phyloP scores from a whole-genome alignment of 2,113 vertebrate species.

The Synchiropus splendidus region DNA sequence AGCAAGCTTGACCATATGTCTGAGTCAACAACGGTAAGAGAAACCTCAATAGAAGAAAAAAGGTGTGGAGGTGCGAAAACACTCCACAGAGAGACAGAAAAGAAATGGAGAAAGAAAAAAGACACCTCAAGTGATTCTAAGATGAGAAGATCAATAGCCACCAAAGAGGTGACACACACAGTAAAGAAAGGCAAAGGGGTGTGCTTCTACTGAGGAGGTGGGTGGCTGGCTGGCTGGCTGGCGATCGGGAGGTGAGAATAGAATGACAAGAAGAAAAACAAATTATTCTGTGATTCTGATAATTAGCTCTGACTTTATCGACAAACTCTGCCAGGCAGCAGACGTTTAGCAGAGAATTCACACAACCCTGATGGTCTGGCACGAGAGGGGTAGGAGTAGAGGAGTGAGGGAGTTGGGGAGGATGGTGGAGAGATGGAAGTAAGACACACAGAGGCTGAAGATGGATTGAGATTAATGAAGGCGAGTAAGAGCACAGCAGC shows the following conservation, averaged over 20 bases:
- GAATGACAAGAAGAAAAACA: constrained; percentile 60
- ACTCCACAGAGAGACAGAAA: constrained; percentile 41
- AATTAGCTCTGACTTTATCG: constrained; percentile 60
- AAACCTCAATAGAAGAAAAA: constrained; percentile 49
- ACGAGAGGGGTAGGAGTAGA: constrained; percentile 23
- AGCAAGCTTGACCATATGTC: constrained; percentile 60
- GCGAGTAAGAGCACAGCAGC: background rate
- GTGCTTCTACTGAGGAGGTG: background rate
- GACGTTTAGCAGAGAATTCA: constrained; percentile 48
- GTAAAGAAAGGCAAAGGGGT: constrained; percentile 7
- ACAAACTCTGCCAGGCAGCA: constrained; percentile 52
- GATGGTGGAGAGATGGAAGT: background rate
- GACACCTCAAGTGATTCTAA: constrained; percentile 12
- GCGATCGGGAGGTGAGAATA: constrained; percentile 34
- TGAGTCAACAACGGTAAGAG: constrained; percentile 54
- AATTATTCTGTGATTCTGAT: constrained; percentile 66
- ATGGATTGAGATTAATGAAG: background rate
- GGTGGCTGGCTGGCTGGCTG: too few relatives aligned
- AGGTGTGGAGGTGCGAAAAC: constrained; percentile 52
- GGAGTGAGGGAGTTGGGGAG: background rate
- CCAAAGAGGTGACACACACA: constrained; percentile 10
- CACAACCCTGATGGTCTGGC: constrained; percentile 34
- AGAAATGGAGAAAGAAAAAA: constrained; percentile 24
- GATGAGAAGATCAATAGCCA: constrained; percentile 5
- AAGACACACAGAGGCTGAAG: constrained; percentile 10